A percentile compares a stretch with the other conserved stretches of the same genome.
These are phyloP conservation scores for Smittia aterrima DNA, from an alignment of 2,888 invertebrate species.

Conservation along the genomic window DNA sequence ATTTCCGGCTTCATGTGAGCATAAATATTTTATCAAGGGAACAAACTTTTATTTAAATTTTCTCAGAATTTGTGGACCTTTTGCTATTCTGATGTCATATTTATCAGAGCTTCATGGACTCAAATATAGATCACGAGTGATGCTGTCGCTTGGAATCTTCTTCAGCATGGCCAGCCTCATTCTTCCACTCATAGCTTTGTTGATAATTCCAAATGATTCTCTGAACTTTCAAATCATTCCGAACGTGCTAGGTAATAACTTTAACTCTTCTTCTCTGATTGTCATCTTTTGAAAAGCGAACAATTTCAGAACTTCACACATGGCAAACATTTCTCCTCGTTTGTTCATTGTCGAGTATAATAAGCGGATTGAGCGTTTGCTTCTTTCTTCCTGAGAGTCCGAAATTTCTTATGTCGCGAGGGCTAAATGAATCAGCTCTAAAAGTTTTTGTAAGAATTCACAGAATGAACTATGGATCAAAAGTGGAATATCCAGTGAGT, in stretches of 20 bases:
- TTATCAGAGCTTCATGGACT: constrained; percentile 71
- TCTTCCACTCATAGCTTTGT: constrained; percentile 70
- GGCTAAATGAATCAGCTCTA: constrained; percentile 65
- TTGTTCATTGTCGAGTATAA: constrained; percentile 62
- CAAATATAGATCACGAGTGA: constrained; percentile 62
- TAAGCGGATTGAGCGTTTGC: constrained; percentile 60
- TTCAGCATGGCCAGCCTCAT: constrained; percentile 63
- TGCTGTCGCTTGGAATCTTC: constrained; percentile 66
- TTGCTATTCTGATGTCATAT: constrained; percentile 70
- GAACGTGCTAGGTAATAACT: constrained; percentile 49
- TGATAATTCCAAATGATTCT: constrained; percentile 61
- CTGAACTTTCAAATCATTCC: constrained; percentile 56
- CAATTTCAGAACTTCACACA: constrained; percentile 58
- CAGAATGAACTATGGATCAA: constrained; percentile 63
- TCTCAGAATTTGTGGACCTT: constrained; percentile 65
- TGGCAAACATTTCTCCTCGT: constrained; percentile 64
- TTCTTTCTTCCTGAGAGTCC: constrained; percentile 73
- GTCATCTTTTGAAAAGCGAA: too few relatives aligned
- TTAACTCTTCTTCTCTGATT: background rate
- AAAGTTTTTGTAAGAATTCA: constrained; percentile 64
- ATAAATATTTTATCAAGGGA: too few relatives aligned
- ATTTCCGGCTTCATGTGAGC: constrained; percentile 73
- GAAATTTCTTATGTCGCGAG: constrained; percentile 71
- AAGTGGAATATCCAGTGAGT: constrained; percentile 50
- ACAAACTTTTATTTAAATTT: too few relatives aligned